Percentiles rank a stretch among this genome's conserved stretches.
These are phyloP conservation scores for Hypomesus transpacificus DNA, from an alignment of 2,113 vertebrate species.

Conservation along the genomic window DNA sequence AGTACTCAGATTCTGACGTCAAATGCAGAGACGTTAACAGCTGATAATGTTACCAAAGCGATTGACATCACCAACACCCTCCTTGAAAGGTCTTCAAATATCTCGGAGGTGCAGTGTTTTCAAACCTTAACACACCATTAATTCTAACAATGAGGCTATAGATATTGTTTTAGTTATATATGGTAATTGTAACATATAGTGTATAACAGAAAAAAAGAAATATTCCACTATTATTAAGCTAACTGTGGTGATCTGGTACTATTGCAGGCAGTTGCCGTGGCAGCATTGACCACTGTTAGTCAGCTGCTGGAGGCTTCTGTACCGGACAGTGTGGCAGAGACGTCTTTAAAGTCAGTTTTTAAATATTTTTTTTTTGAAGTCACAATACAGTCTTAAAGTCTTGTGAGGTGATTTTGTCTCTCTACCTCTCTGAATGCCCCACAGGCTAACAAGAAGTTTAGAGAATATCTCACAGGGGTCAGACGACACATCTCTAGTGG, in stretches of 20 bases:
- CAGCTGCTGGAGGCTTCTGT: slow-evolving; percentile 33
- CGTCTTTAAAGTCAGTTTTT: no score
- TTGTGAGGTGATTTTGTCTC: not conserved
- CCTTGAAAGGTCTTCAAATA: slow-evolving; percentile 4
- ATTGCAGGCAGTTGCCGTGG: slow-evolving; percentile 20
- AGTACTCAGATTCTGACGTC: slow-evolving; percentile 51
- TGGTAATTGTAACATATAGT: not conserved
- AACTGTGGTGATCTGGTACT: no score
- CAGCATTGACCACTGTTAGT: slow-evolving; percentile 40
- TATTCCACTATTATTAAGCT: no score
- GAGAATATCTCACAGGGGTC: slow-evolving; percentile 17
- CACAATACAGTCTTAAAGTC: no score
- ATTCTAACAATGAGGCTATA: not conserved
- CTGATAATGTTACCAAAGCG: slow-evolving; percentile 37
- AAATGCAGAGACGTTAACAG: slow-evolving; percentile 18
- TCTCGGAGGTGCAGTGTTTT: slow-evolving; percentile 22
- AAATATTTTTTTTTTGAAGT: no score
- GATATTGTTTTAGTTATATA: not conserved
- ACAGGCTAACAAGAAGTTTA: slow-evolving; percentile 30
- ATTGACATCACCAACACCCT: slow-evolving; percentile 23
- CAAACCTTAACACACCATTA: not conserved
- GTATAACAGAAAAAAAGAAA: no score
- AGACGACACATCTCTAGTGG: slow-evolving; percentile 8
- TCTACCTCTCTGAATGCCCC: not conserved
- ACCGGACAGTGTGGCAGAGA: not conserved